phyloP scores from a whole-genome alignment of 2,113 vertebrate species.

The Dermatemys mawii region DNA sequence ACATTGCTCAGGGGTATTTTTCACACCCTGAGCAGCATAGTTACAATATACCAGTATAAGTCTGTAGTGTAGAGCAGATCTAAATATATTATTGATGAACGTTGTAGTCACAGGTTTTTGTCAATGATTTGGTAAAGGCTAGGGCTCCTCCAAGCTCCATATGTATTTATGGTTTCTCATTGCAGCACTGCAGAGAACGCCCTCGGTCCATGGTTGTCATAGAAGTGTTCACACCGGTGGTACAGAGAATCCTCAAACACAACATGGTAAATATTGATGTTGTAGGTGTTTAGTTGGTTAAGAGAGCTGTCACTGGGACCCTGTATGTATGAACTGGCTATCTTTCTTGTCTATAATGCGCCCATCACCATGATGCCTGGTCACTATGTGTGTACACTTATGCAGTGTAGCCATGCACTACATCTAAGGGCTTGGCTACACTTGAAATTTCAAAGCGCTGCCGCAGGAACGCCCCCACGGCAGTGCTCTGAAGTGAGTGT shows the following conservation, averaged over 20 bases:
- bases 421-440: too few relatives aligned
- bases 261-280: constrained; percentile 89
- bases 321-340: background rate
- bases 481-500: too few relatives aligned
- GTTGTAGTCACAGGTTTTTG: background rate
- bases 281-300: fast-evolving
- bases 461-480: too few relatives aligned
- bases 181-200: constrained; percentile 96
- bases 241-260: constrained; percentile 99
- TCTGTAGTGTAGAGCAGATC: background rate
- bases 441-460: too few relatives aligned
- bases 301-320: background rate
- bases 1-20: background rate
- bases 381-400: background rate
- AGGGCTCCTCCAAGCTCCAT: fast-evolving
- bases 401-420: fast-evolving
- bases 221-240: constrained; percentile 98
- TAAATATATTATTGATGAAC: background rate
- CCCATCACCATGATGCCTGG: background rate
- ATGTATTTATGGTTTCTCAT: background rate
- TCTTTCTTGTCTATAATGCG: background rate
- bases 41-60: background rate
- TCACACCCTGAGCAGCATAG: background rate
- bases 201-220: constrained; percentile 99
- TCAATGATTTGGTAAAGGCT: background rate